Evolutionary conservation across 1,140 invertebrate genomes (phyloP).

Genomic region (Carposina sasakii): DNA sequence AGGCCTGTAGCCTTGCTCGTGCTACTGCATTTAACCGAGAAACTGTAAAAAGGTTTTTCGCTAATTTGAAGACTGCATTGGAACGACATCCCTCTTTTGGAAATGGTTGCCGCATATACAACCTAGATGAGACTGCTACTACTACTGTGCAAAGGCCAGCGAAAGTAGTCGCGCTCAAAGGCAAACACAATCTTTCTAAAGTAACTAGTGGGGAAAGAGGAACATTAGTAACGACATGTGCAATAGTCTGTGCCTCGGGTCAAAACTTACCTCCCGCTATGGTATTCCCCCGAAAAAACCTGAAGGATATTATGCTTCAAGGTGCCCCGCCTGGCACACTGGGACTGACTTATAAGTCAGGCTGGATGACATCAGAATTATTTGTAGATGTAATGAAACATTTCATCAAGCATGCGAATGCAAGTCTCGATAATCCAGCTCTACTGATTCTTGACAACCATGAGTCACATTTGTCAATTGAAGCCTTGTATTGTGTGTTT

Average conservation of each 20-base stretch:
- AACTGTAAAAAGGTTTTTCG: neutral
- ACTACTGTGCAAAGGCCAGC: neutral
- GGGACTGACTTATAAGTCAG: constrained; percentile 40
- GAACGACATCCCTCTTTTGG: neutral
- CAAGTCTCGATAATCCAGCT: constrained; percentile 31
- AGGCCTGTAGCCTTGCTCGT: neutral
- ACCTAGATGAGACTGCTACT: neutral
- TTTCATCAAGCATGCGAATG: constrained; percentile 37
- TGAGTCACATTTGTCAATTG: constrained; percentile 27
- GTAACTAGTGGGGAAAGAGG: constrained; percentile 61
- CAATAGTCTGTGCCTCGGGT: constrained; percentile 40
- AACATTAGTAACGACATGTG: constrained; percentile 50
- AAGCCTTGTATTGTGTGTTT: no score
- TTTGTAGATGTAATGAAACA: constrained; percentile 23
- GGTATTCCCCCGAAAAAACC: constrained; percentile 47
- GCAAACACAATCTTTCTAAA: no score
- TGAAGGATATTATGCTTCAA: constrained; percentile 43
- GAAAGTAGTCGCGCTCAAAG: neutral
- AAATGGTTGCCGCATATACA: neutral
- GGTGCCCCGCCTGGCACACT: constrained; percentile 45
- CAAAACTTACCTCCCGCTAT: constrained; percentile 30
- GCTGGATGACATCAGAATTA: constrained; percentile 55
- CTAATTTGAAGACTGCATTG: neutral
- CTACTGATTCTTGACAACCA: constrained; percentile 57
- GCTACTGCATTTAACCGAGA: neutral